These are phyloP conservation scores for Felis catus DNA, from an alignment of 2,113 vertebrate species.

Conservation along the genomic window DNA sequence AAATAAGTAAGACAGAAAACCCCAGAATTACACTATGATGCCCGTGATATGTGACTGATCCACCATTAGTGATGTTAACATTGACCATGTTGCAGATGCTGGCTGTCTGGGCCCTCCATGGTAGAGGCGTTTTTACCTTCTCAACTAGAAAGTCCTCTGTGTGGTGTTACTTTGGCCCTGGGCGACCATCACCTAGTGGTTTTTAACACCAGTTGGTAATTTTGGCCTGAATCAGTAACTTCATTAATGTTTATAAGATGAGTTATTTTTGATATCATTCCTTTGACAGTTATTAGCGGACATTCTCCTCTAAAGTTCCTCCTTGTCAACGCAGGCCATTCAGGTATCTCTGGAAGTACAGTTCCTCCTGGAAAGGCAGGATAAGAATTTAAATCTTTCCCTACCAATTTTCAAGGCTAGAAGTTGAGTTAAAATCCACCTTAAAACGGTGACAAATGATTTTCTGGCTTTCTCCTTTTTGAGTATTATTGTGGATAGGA, in stretches of 20 bases:
- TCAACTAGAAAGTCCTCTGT: not conserved
- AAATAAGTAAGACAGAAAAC: too few relatives aligned
- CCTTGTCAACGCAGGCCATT: not conserved
- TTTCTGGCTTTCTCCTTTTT: slow-evolving; percentile 39
- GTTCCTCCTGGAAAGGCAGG: not conserved
- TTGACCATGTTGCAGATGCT: not conserved
- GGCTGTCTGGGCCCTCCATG: not conserved
- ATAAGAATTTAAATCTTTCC: not conserved
- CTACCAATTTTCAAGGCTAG: not conserved
- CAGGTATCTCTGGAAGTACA: not conserved
- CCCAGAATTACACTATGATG: not conserved
- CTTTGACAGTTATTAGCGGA: not conserved
- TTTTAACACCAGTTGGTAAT: not conserved
- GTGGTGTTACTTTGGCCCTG: not conserved
- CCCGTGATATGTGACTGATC: not conserved
- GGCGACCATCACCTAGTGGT: not conserved
- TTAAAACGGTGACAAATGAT: slow-evolving; percentile 18
- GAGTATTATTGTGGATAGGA: not conserved
- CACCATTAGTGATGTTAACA: not conserved
- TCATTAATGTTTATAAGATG: slow-evolving; percentile 22
- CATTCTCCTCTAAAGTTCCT: slow-evolving; percentile 17
- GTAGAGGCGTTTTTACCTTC: not conserved
- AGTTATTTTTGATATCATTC: not conserved
- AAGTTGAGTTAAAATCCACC: not conserved
- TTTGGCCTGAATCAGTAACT: not conserved